A percentile compares a stretch with the other conserved stretches of the same genome.
These are phyloP conservation scores for Pristionchus entomophagus DNA, from an alignment of 2,888 invertebrate genomes.

Conservation along the genomic window DNA sequence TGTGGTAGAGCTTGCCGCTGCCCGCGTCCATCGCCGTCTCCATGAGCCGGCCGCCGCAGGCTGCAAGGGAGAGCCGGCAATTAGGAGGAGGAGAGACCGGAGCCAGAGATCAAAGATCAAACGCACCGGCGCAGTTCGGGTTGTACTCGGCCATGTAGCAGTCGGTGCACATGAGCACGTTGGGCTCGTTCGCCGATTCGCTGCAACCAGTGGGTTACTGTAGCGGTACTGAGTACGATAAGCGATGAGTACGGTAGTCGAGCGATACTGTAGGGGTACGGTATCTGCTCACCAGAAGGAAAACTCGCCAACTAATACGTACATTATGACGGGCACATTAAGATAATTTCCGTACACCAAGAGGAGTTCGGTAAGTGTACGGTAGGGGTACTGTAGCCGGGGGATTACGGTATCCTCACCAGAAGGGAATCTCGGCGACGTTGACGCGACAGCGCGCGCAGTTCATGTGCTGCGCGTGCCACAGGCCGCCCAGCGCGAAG, in stretches of 20 bases:
- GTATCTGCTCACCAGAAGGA: neutral
- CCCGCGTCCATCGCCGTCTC: conserved; percentile 3
- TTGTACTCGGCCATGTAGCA: conserved; percentile 40
- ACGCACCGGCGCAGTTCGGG: conserved; percentile 25
- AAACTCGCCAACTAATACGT: neutral
- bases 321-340: no score
- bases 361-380: neutral
- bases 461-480: conserved; percentile 1
- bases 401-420: neutral
- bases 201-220: neutral
- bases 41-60: neutral
- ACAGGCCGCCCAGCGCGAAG: conserved; percentile 17
- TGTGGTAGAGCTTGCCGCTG: conserved; percentile 3
- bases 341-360: no score
- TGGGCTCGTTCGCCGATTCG: neutral
- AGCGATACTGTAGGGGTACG: neutral
- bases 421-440: conserved; percentile 37
- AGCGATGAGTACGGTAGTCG: neutral
- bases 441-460: neutral
- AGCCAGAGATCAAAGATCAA: neutral
- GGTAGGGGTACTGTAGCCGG: neutral
- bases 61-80: neutral
- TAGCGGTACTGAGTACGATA: no score
- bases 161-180: conserved; percentile 14
- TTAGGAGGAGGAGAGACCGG: neutral